Conservation (phyloP, 35 echinoderm and acorn worm species). For the Nesometra sesokonis region DNA sequence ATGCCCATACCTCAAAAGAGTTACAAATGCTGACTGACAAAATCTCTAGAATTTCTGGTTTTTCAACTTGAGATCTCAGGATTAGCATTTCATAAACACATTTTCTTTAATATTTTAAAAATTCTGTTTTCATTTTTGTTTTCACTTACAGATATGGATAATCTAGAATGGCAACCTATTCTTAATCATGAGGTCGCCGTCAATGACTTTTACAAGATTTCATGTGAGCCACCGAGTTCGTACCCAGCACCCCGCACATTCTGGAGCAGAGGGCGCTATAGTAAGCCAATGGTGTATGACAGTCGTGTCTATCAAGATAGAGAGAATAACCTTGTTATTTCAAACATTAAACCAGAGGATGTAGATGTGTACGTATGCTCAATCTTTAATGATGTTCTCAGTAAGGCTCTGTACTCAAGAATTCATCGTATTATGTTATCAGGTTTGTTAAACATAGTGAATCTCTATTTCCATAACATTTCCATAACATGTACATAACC, state of each 20-base stretch:
- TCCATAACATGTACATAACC: too few species aligned
- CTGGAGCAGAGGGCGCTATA: background rate
- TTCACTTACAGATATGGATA: background rate
- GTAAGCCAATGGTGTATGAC: background rate
- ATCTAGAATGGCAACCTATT: background rate
- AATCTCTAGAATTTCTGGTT: too few species aligned
- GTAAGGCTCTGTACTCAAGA: background rate
- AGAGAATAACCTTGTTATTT: background rate
- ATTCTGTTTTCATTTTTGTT: background rate
- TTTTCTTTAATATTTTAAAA: too few species aligned
- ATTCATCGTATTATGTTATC: background rate
- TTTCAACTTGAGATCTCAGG: too few species aligned
- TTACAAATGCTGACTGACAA: too few species aligned
- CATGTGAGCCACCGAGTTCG: background rate
- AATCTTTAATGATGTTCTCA: background rate
- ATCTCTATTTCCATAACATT: too few species aligned
- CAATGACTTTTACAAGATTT: background rate
- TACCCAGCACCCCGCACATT: background rate
- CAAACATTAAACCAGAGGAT: background rate
- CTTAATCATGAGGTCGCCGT: background rate
- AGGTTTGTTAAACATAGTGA: too few species aligned
- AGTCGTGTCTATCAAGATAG: background rate
- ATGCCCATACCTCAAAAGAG: too few species aligned
- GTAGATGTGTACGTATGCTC: background rate
- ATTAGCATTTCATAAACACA: too few species aligned